Base-by-base conservation (phyloP, 2,113 vertebrate species). In the Oceanites oceanicus region DNA sequence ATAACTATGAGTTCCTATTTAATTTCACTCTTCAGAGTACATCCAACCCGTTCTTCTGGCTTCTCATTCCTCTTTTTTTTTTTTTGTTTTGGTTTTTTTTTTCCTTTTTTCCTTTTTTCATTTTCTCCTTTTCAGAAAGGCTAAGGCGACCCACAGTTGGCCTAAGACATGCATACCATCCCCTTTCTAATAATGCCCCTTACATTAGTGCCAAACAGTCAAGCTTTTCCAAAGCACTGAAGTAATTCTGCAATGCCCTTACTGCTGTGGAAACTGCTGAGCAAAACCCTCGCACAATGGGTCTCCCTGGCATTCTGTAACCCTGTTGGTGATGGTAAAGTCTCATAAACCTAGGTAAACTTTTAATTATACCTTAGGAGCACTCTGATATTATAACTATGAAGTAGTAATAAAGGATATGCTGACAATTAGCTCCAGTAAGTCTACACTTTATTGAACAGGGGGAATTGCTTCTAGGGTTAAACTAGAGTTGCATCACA, bases 331-430 rank as follows among this genome's bases (percentile, higher is more conserved):
- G 96, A 97, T 96, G 97, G 96, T 97, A 97, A 97, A 98, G 96
- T 94, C 97, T 95, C 98, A 97, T 98, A 98, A 97, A 98, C 98
- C 98, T 97, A 94, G 89, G 97, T 88, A 97, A 97, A 97, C 96
- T 97, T 98, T 98, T 98, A 98, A 98, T 98, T 97, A 97, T 66
- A 80, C 97, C 97, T 97, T 94, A 86, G 61, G 94, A 98, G 83
- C 95, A 92, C 94, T 96, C 88, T 9, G 84, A 96, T 97, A 95
- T 98, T 97, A 96, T 94, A 92, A 95, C 93, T 92, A 96, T 92
- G 96, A 98, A 96, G 96, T 44, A 94, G 96, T 91, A 98, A 96
- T 97, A 98, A 98, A 98, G 97, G 97, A 94, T 92, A 95, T 29
- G 32, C 97, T 97, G 95, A 95, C 96, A 97, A 97, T 97, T 95